A percentile compares a stretch with the other conserved stretches of the same genome.
Evolutionary conservation across 2,113 vertebrate species (phyloP).

Genomic region (Tupaia tana): DNA sequence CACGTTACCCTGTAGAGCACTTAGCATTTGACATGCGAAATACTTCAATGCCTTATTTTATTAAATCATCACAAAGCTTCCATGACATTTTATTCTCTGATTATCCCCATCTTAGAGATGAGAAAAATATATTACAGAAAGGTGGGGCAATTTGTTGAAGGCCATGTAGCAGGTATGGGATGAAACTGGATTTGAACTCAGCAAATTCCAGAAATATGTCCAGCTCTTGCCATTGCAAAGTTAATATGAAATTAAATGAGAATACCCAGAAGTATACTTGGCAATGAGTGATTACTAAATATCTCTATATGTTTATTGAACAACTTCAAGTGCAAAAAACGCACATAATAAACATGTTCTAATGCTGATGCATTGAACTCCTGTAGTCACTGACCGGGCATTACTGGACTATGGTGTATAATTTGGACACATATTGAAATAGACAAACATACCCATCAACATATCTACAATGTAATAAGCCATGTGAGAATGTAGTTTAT

Average conservation of each 20-base stretch:
- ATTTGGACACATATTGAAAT: constrained; percentile 34
- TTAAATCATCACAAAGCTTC: neutral
- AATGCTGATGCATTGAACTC: neutral
- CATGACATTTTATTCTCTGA: neutral
- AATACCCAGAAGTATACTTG: neutral
- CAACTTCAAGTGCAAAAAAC: neutral
- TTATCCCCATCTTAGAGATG: neutral
- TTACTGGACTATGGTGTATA: neutral
- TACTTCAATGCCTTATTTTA: neutral
- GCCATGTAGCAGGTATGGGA: neutral
- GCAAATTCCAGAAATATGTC: neutral
- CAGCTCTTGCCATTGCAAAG: neutral
- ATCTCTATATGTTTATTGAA: neutral
- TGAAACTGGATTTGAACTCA: constrained; percentile 25
- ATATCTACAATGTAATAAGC: constrained; percentile 49
- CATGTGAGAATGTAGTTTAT: neutral
- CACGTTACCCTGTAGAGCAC: neutral
- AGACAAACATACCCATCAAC: neutral
- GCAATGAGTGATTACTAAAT: neutral
- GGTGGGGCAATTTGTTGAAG: neutral
- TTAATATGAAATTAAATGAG: constrained; percentile 48
- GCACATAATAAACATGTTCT: neutral
- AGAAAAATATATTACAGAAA: neutral
- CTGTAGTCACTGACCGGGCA: neutral
- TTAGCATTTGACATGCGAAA: neutral